Percentiles rank a stretch among this genome's conserved stretches.
phyloP scores from a whole-genome alignment of 2,888 invertebrate genomes.

The Erebia epiphron region DNA sequence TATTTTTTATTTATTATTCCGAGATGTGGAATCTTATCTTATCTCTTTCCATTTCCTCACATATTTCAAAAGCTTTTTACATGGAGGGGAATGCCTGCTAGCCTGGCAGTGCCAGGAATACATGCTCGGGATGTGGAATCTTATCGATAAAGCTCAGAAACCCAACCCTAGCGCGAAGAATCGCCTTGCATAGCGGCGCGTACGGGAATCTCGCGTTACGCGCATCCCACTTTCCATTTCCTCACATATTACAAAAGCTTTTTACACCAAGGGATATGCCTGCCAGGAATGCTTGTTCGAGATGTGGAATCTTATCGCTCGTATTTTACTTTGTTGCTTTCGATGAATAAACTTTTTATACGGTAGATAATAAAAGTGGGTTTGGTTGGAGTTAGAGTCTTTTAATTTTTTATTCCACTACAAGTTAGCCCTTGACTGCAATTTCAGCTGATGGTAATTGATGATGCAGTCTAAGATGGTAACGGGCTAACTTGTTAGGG shows the following conservation, averaged over 20 bases:
- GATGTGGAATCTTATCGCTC: conserved; percentile 28
- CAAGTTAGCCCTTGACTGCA: too few relatives aligned
- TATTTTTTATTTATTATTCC: too few relatives aligned
- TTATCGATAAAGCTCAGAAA: conserved; percentile 15
- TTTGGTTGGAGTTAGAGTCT: not conserved
- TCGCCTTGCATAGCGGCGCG: conserved; percentile 64
- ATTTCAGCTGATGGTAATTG: too few relatives aligned
- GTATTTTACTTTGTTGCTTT: conserved; percentile 21
- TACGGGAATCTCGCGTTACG: conserved; percentile 67
- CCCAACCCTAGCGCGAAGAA: conserved; percentile 58
- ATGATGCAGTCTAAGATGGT: too few relatives aligned
- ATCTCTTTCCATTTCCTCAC: conserved; percentile 74
- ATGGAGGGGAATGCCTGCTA: conserved; percentile 25
- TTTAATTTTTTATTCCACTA: too few relatives aligned
- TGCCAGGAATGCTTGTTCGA: conserved; percentile 29
- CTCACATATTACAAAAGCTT: conserved; percentile 49
- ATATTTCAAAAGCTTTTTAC: conserved; percentile 40
- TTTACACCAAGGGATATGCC: conserved; percentile 32
- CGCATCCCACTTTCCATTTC: conserved; percentile 73
- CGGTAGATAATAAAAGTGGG: not conserved
- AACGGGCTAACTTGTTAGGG: too few relatives aligned
- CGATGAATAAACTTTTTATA: conserved; percentile 6
- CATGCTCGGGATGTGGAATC: conserved; percentile 27
- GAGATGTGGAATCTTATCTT: too few relatives aligned
- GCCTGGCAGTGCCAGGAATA: too few relatives aligned